phyloP scores from a whole-genome alignment of 1,140 invertebrate genomes.

The Epicauta chinensis region DNA sequence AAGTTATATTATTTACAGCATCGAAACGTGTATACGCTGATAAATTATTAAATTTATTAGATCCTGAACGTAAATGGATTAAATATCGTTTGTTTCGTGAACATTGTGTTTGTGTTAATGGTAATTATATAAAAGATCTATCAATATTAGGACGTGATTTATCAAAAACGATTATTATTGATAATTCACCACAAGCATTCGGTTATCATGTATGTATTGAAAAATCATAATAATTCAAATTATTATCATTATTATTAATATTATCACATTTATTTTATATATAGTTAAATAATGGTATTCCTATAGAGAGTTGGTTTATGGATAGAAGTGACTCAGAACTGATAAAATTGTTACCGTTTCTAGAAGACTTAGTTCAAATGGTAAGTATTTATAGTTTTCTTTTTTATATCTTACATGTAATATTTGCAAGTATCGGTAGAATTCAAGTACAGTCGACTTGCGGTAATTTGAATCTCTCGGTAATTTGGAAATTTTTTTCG shows the following conservation, averaged over 20 bases:
- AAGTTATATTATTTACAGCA: constrained; percentile 95
- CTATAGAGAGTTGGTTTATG: constrained; percentile 96
- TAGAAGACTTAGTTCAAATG: constrained; percentile 76
- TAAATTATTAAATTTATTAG: constrained; percentile 87
- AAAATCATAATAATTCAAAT: not conserved
- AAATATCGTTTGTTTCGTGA: constrained; percentile 90
- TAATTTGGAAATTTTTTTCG: too few relatives aligned
- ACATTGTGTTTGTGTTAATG: constrained; percentile 92
- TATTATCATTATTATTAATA: too few relatives aligned
- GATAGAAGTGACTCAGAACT: constrained; percentile 86
- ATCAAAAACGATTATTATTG: constrained; percentile 85
- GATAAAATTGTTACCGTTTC: constrained; percentile 87
- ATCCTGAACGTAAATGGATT: constrained; percentile 83
- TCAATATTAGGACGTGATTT: constrained; percentile 89
- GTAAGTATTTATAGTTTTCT: constrained; percentile 51
- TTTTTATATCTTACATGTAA: too few relatives aligned
- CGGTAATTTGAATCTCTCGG: too few relatives aligned
- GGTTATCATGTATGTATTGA: constrained; percentile 66
- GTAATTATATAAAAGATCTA: constrained; percentile 96
- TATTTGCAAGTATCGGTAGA: too few relatives aligned
- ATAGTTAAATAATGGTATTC: constrained; percentile 96
- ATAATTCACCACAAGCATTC: constrained; percentile 90
- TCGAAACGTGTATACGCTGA: constrained; percentile 95
- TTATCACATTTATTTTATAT: too few relatives aligned
- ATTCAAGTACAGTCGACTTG: too few relatives aligned